These are phyloP conservation scores for Hypotaenidia okinawae DNA, from an alignment of 2,797 vertebrate genomes.

Conservation along the genomic window DNA sequence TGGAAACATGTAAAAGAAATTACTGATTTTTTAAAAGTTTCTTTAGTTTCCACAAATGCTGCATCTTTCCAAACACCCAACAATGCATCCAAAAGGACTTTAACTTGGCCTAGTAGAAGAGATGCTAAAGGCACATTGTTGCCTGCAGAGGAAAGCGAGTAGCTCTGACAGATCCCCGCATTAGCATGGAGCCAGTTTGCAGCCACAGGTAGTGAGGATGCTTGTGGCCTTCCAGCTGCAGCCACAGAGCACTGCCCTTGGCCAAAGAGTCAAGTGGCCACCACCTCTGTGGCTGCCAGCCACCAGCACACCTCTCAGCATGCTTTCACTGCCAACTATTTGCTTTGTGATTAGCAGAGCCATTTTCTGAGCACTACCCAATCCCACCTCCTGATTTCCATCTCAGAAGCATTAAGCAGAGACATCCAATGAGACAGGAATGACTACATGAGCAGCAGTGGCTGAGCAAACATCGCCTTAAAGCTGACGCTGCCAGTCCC, in stretches of 20 bases:
- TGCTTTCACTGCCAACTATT: not conserved
- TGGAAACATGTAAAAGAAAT: not conserved
- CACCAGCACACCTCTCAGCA: too few relatives aligned
- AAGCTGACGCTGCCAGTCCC: fast-evolving
- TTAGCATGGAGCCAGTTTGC: not conserved
- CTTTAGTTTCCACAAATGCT: not conserved
- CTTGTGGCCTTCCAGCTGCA: not conserved
- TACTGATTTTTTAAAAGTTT: not conserved
- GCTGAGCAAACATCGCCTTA: not conserved
- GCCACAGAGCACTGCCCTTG: not conserved
- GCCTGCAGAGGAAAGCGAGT: not conserved
- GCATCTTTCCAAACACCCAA: not conserved
- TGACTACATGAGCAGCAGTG: not conserved
- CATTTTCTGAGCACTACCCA: not conserved
- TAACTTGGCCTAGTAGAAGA: not conserved
- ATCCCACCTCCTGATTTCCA: not conserved
- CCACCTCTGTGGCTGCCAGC: not conserved
- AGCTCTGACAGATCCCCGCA: not conserved
- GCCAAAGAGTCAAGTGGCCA: not conserved
- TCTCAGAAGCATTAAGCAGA: not conserved
- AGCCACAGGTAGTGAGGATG: not conserved
- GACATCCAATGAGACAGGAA: not conserved
- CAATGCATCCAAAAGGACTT: not conserved
- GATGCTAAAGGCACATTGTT: not conserved
- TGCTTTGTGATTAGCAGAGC: not conserved